Evolutionary conservation across 2,888 invertebrate species (phyloP), one percentile per base, ranked within the genome.

Genomic region (Cactoblastis cactorum): DNA sequence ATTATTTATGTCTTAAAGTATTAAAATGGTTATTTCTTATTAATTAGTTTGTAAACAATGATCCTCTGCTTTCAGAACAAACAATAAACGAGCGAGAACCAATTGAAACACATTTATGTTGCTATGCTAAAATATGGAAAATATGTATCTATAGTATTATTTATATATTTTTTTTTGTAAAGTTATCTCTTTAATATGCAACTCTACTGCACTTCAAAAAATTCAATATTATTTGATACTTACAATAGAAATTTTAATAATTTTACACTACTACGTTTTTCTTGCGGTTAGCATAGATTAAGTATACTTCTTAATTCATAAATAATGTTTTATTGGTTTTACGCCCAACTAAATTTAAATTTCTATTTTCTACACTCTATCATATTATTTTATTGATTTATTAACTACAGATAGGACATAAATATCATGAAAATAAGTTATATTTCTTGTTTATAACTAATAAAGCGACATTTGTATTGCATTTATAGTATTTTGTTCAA

Each of bases 1-100:
- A 88, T 88, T 89, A 89, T 88, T 89, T 89, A 89, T 89, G 87
- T 89, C 87, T 80, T 88, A 89, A 88, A 89, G 89, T 89, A 89
- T 89, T 89, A 88, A 87, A 88, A 85, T 86, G 87, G 88, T 89
- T 89, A 89, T 88, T 88, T 88, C 88, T 88, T 89, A 89, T 89
- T 89, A 84, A 87, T 88, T 89, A 89, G 87, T 88, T 89, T 80
- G 84, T 88, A 88, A 88, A 86, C 81, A 80, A 77, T 80, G 75
- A 83, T 83, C 75, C 76, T 80, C 81, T 83, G 80, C 80, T 80
- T 77, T 77, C 81, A 77, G 73, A 75, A 76, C 74, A 71, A 62
- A 74, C 74, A 71, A 73, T 70, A 67, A 69, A 65, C 59, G 55
- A 54, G 73, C 75, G 80, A 71, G 80, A 83, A 84, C 83, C 84